These are phyloP conservation scores for Sebastes minor DNA, from an alignment of 2,797 vertebrate genomes.

Conservation along the genomic window DNA sequence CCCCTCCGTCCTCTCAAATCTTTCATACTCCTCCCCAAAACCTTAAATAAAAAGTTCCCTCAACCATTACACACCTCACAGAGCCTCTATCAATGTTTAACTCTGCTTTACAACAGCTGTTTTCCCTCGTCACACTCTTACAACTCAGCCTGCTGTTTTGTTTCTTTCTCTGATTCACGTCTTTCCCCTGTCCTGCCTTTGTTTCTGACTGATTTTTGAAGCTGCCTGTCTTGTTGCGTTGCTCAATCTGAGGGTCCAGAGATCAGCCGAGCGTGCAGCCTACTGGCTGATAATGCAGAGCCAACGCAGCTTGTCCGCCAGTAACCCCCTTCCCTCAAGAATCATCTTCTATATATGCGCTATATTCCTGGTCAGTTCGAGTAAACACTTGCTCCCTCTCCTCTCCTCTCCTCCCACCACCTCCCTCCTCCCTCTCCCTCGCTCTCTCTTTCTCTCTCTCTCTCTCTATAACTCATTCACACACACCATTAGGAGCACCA, in stretches of 20 bases:
- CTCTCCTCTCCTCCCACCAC: constrained; percentile 31
- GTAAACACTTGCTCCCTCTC: constrained; percentile 51
- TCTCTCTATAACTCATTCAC: constrained; percentile 39
- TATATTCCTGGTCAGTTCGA: constrained; percentile 52
- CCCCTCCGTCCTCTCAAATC: constrained; percentile 39
- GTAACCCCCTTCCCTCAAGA: constrained; percentile 64
- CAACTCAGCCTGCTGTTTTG: not conserved
- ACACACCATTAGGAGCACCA: constrained; percentile 19
- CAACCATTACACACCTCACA: constrained; percentile 18
- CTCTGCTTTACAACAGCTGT: not conserved
- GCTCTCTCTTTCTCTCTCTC: not conserved
- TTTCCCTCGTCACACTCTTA: not conserved
- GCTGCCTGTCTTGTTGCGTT: constrained; percentile 50
- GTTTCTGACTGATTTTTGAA: constrained; percentile 35
- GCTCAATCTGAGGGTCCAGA: constrained; percentile 82
- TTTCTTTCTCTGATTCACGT: constrained; percentile 5
- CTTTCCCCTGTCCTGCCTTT: constrained; percentile 33
- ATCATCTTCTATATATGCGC: constrained; percentile 50
- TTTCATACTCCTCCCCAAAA: constrained; percentile 66
- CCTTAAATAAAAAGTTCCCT: constrained; percentile 39
- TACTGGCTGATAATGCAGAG: constrained; percentile 71
- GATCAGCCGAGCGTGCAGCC: constrained; percentile 70
- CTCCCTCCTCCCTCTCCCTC: constrained; percentile 11
- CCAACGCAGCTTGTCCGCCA: constrained; percentile 44
- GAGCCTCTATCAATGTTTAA: constrained; percentile 11